Evolutionary conservation across 92 coral and sea anemone genomes (phyloP), one percentile per base, ranked within the genome.

Genomic region (Heliopora coerulea): DNA sequence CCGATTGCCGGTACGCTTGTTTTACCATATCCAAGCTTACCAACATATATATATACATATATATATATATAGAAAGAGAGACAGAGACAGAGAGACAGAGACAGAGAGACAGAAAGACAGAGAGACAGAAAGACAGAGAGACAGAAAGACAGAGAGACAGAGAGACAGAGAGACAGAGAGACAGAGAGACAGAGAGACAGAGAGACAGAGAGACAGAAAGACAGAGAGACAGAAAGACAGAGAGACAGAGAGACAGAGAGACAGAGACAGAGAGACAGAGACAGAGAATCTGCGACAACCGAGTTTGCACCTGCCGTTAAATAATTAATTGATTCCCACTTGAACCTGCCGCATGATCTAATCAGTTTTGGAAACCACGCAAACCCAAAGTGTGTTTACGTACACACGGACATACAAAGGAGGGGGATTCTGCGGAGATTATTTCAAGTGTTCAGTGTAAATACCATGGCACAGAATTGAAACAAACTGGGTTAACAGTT

Each of bases 331-430:
- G 26, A 56, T 56, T 56, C 30, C 28, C 11, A 23, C 23, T 14
- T 23, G 3, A 56, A 69, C 76, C 76, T 69, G 76, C 76, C 52
- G 76, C 25, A n/a, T 18, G 35, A 57, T 31, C 21, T 27, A 54
- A 29, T 68, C 74, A 50, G 76, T 69, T 69, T 50, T 69, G 76
- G 76, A 32, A 69, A 69, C 62, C 54, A 28, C 19, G 33, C 48
- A 34, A 37, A 31, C 37, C 40, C n/a, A 32, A 8, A 6, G 29
- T 21, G 25, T 21, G 41, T 63, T 24, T 19, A 33, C 21, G 1
- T 31, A 12, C 25, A 58, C n/a, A 58, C n/a, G n/a, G n/a, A n/a
- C n/a, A n/a, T n/a, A n/a, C n/a, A n/a, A n/a, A n/a, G n/a, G n/a
- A n/a, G n/a, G n/a, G n/a, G n/a, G n/a, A n/a, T n/a, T n/a, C n/a